Evolutionary conservation across 2,113 vertebrate genomes (phyloP), one percentile per base, ranked within the genome.

Genomic region (Delphinus delphis): DNA sequence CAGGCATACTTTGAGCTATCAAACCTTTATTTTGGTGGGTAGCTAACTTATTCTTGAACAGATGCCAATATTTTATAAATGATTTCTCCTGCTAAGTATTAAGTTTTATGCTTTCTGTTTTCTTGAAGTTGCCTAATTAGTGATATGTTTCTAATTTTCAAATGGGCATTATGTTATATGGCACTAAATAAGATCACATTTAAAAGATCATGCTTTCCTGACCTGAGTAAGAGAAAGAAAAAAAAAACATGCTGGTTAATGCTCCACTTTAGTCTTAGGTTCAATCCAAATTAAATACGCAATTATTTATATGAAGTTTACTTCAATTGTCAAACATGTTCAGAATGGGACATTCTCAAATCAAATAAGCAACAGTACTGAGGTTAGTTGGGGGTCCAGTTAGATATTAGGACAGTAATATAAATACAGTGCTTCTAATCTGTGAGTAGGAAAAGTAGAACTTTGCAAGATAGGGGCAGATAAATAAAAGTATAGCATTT

Each of bases 301-400:
- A 93, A 50, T 88, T 58, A 88, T 81, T 47, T 89, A 7, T 67
- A 65, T 77, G 9, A 82, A 96, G 2, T 82, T 4, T 53, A 84
- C 62, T 80, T 74, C 38, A 89, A 41, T 65, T 97, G n/a, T 86
- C 26, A 80, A 96, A 96, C 23, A 87, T 33, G 3, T 58, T 93
- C 12, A 47, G 33, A 86, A 86, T 47, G 4, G 86, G 23, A 25
- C 11, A 71, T 90, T 86, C 3, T 86, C 36, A 86, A 90, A 96
- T 84, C 36, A 83, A 82, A 79, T 96, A 93, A 88, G 33, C 7
- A 47, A 92, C 0, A 53, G 1, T 86, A 93, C 3, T 38, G 21
- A 82, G 25, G 9, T 65, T 85, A 80, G 58, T 38, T 85, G 62
- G 23, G 9, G 2, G 3, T 82, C 55, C 38, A 88, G 20, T 73